Conservation (phyloP, 2,888 invertebrate species). For the Baccha elongata region DNA sequence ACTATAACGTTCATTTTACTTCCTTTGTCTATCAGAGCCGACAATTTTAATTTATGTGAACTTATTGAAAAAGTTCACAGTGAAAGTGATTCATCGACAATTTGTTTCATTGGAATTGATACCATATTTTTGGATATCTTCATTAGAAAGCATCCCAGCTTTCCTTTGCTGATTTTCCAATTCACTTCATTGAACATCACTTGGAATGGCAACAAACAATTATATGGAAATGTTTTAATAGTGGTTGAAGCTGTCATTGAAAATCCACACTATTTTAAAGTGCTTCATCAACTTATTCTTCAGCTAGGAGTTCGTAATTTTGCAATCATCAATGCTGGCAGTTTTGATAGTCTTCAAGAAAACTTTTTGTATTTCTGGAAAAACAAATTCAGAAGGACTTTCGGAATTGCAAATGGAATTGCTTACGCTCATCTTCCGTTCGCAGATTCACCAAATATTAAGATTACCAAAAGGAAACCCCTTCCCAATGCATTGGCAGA, state of each 20-base stretch:
- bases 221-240: not conserved
- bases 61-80: not conserved
- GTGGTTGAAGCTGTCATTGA: not conserved
- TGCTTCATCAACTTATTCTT: not conserved
- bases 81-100: not conserved
- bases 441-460: not conserved
- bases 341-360: not conserved
- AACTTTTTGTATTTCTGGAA: not conserved
- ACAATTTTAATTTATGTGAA: not conserved
- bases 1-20: no score
- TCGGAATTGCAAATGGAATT: not conserved
- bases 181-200: not conserved
- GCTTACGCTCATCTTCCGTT: not conserved
- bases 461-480: not conserved
- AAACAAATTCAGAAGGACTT: not conserved
- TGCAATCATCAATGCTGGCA: not conserved
- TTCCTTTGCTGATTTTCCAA: not conserved
- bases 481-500: not conserved
- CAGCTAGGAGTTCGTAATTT: not conserved
- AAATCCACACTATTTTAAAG: not conserved
- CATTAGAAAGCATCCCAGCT: not conserved
- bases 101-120: not conserved
- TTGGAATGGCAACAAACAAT: not conserved
- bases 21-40: no score
- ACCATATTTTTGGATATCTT: not conserved